phyloP scores from a whole-genome alignment of 1,140 invertebrate genomes.

The Cyrtorhinus lividipennis region DNA sequence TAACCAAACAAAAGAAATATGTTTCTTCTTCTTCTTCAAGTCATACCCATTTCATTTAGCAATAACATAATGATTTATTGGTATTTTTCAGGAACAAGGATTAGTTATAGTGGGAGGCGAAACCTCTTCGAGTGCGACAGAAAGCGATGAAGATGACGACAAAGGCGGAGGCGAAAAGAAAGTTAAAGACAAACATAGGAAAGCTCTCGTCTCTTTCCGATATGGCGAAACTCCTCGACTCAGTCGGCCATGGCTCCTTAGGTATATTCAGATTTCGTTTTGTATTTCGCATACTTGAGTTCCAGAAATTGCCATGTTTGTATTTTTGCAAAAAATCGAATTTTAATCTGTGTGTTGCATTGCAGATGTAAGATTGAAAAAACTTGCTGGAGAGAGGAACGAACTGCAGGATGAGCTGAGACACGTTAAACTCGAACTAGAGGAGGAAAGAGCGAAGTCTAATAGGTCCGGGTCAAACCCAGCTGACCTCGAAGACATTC shows the following conservation, averaged over 20 bases:
- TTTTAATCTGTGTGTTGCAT: slow-evolving; percentile 16
- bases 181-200: slow-evolving; percentile 33
- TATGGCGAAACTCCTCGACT: slow-evolving; percentile 58
- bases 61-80: too few species aligned
- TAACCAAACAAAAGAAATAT: too few species aligned
- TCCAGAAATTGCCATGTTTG: too few species aligned
- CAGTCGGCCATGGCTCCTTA: slow-evolving; percentile 66
- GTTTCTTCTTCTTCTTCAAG: too few species aligned
- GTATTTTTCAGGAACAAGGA: slow-evolving; percentile 58
- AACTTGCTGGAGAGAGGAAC: slow-evolving; percentile 66
- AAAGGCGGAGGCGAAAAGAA: slow-evolving; percentile 30
- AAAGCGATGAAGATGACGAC: slow-evolving; percentile 38
- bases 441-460: slow-evolving; percentile 50
- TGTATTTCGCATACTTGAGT: not conserved
- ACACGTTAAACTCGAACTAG: slow-evolving; percentile 70
- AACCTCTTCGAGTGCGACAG: slow-evolving; percentile 33
- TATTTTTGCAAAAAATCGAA: too few species aligned
- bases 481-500: slow-evolving; percentile 35
- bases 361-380: slow-evolving; percentile 72
- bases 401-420: slow-evolving; percentile 56
- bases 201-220: slow-evolving; percentile 65
- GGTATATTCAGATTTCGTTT: slow-evolving; percentile 40
- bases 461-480: slow-evolving; percentile 32
- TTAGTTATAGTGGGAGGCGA: slow-evolving; percentile 72
- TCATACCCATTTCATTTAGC: too few species aligned